Percentiles rank a stretch among this genome's conserved stretches.
Evolutionary conservation across 2,113 vertebrate species (phyloP).

Genomic region (Clarias batrachus): DNA sequence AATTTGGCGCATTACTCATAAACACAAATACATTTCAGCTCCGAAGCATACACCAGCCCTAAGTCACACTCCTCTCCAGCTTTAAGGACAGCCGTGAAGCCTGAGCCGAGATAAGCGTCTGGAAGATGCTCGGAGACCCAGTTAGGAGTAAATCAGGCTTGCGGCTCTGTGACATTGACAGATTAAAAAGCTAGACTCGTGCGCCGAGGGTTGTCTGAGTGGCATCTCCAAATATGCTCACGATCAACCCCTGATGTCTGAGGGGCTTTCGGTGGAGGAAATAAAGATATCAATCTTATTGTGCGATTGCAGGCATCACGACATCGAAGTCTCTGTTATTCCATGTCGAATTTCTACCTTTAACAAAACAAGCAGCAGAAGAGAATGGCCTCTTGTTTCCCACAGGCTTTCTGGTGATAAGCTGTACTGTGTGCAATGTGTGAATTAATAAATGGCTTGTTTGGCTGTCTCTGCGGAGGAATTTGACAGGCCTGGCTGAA

Average conservation of each 20-base stretch:
- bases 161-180: constrained; percentile 67
- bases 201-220: constrained; percentile 44
- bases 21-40: background rate
- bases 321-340: constrained; percentile 23
- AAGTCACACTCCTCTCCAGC: constrained; percentile 25
- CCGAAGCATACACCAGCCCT: background rate
- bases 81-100: constrained; percentile 40
- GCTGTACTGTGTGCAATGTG: constrained; percentile 25
- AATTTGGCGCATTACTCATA: background rate
- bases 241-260: constrained; percentile 45
- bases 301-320: constrained; percentile 41
- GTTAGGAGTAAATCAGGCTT: constrained; percentile 61
- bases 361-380: constrained; percentile 45
- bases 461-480: constrained; percentile 38
- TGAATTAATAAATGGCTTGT: constrained; percentile 43
- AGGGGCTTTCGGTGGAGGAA: constrained; percentile 41
- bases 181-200: constrained; percentile 62
- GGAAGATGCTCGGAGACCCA: constrained; percentile 51
- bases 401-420: constrained; percentile 28
- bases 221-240: constrained; percentile 44
- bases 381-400: constrained; percentile 20
- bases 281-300: constrained; percentile 52
- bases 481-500: constrained; percentile 43
- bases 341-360: constrained; percentile 40
- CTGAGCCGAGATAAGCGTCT: constrained; percentile 64